Evolutionary conservation across 2,113 vertebrate species (phyloP).

Genomic region (Xiphophorus maculatus): DNA sequence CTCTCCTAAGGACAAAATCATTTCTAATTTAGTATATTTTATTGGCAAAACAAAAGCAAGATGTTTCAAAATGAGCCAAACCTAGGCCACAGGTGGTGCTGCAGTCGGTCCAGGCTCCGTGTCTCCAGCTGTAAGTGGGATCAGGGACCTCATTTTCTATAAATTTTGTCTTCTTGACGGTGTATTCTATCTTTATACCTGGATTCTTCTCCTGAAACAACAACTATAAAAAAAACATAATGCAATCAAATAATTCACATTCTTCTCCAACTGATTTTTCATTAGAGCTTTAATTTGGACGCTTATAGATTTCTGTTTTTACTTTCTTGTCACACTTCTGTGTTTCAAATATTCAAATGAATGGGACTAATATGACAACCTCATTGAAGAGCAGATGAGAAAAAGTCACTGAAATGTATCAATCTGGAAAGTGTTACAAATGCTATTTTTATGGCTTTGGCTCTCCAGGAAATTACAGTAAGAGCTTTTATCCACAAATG

Average conservation of each 20-base stretch:
- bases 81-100: constrained; percentile 92
- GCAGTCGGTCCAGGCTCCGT: constrained; percentile 91
- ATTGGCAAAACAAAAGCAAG: not conserved
- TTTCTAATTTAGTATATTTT: not conserved
- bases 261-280: not conserved
- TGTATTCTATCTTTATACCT: constrained; percentile 92
- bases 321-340: not conserved
- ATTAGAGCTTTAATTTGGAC: not conserved
- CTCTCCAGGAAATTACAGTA: not conserved
- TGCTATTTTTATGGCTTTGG: not conserved
- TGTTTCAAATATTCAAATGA: too few relatives aligned
- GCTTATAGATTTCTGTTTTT: not conserved
- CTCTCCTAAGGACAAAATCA: constrained; percentile 77
- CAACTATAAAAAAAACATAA: constrained; percentile 76
- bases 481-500: not conserved
- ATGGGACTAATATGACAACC: too few relatives aligned
- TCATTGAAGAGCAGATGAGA: not conserved
- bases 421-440: not conserved
- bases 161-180: constrained; percentile 83
- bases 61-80: constrained; percentile 46
- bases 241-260: not conserved
- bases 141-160: constrained; percentile 85
- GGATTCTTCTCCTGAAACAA: constrained; percentile 94
- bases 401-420: not conserved
- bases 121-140: constrained; percentile 88